A percentile compares a stretch with the other conserved stretches of the same genome.
Evolutionary conservation across 1,140 invertebrate genomes (phyloP).

Genomic region (Melanaphis sacchari): DNA sequence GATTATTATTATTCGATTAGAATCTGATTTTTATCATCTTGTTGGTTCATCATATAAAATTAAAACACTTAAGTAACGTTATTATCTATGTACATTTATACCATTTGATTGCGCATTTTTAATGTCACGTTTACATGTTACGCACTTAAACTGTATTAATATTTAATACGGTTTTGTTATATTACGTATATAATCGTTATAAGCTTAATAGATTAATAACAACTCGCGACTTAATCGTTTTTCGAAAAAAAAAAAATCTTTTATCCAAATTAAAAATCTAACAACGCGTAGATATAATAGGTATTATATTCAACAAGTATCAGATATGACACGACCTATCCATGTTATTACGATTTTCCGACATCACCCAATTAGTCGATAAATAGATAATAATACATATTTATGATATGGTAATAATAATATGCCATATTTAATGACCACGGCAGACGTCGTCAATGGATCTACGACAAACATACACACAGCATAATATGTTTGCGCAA

Average conservation of each 20-base stretch:
- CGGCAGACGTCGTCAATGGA: background rate
- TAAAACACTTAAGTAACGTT: background rate
- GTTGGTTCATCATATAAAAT: background rate
- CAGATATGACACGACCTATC: background rate
- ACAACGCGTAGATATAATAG: background rate
- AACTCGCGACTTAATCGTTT: background rate
- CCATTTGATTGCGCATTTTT: background rate
- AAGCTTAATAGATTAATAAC: background rate
- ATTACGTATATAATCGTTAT: background rate
- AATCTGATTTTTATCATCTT: constrained; percentile 12
- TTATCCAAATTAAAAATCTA: background rate
- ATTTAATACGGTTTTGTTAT: background rate
- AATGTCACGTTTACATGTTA: background rate
- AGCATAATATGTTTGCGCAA: background rate
- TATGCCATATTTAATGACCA: background rate
- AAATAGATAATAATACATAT: background rate
- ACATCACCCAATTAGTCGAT: background rate
- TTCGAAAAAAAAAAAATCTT: background rate
- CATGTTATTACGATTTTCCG: background rate
- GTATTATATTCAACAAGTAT: background rate
- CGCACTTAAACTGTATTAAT: background rate
- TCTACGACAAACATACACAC: background rate
- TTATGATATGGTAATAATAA: background rate
- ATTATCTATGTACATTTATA: background rate
- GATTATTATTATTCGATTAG: background rate